A percentile compares a stretch with the other conserved stretches of the same genome.
Conservation (phyloP, 2,888 invertebrate genomes). For the Ectemnius lituratus region DNA sequence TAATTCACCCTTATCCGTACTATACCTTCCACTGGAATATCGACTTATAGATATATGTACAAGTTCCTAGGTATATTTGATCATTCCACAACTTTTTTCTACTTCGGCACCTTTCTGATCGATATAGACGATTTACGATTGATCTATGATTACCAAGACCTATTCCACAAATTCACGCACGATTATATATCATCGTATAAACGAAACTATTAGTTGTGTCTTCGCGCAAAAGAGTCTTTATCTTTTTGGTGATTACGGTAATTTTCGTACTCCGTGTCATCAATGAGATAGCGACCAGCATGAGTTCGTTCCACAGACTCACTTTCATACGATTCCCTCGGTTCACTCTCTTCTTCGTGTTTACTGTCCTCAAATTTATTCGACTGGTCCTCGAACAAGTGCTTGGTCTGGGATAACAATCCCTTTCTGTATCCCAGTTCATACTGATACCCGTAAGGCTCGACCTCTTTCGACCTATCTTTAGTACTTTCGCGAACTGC, state of each 20-base stretch:
- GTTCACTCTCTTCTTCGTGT: slow-evolving; percentile 63
- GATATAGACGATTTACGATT: neutral
- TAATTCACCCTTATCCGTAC: no score
- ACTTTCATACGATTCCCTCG: slow-evolving; percentile 36
- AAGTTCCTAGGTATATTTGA: no score
- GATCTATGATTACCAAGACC: neutral
- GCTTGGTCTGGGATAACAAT: slow-evolving; percentile 62
- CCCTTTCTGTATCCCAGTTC: slow-evolving; percentile 66
- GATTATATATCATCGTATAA: neutral
- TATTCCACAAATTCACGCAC: neutral
- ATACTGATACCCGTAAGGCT: slow-evolving; percentile 44
- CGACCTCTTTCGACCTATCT: slow-evolving; percentile 42
- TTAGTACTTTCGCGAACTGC: slow-evolving; percentile 58
- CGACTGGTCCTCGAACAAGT: slow-evolving; percentile 61
- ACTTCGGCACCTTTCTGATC: no score
- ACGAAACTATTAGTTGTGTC: neutral
- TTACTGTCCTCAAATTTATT: slow-evolving; percentile 69
- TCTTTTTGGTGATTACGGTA: slow-evolving; percentile 25
- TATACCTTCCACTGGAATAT: no score
- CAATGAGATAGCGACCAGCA: slow-evolving; percentile 52
- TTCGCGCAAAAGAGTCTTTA: neutral
- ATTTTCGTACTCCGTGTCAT: slow-evolving; percentile 47
- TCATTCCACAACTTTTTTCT: no score
- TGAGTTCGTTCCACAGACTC: slow-evolving; percentile 33
- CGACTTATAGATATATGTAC: no score